Evolutionary conservation across 2,113 vertebrate species (phyloP).

Genomic region (Hyperopisus bebe): DNA sequence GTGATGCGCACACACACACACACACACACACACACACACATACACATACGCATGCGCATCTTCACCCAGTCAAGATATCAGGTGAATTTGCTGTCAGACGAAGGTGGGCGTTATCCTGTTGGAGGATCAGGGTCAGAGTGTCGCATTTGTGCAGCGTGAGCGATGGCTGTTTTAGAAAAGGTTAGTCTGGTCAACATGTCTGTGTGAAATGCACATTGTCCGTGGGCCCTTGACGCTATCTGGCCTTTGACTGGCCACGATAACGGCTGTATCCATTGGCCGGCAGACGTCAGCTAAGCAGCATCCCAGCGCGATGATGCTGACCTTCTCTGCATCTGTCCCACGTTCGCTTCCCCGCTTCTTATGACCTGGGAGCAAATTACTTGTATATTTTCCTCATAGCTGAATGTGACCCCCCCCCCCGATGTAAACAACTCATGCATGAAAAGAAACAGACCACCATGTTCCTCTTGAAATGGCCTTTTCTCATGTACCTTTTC

Average conservation of each 20-base stretch:
- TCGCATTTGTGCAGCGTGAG: neutral
- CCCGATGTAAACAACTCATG: neutral
- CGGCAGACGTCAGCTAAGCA: neutral
- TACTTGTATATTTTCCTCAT: slow-evolving; percentile 6
- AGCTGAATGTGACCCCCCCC: neutral
- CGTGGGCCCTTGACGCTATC: neutral
- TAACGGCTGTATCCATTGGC: neutral
- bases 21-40: too few relatives aligned
- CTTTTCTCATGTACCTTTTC: neutral
- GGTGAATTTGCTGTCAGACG: neutral
- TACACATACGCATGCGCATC: neutral
- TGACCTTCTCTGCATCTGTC: neutral
- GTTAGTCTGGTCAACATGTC: neutral
- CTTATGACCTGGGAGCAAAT: too few relatives aligned
- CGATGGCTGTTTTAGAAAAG: neutral
- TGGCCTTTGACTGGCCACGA: neutral
- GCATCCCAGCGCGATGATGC: neutral
- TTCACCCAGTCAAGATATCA: neutral
- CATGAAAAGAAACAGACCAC: neutral
- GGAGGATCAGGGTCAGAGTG: neutral
- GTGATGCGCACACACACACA: neutral
- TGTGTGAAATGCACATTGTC: neutral
- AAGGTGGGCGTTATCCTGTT: neutral
- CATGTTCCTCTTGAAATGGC: neutral
- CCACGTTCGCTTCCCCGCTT: neutral